phyloP scores from a whole-genome alignment of 2,113 vertebrate species.

The Bucco capensis region DNA sequence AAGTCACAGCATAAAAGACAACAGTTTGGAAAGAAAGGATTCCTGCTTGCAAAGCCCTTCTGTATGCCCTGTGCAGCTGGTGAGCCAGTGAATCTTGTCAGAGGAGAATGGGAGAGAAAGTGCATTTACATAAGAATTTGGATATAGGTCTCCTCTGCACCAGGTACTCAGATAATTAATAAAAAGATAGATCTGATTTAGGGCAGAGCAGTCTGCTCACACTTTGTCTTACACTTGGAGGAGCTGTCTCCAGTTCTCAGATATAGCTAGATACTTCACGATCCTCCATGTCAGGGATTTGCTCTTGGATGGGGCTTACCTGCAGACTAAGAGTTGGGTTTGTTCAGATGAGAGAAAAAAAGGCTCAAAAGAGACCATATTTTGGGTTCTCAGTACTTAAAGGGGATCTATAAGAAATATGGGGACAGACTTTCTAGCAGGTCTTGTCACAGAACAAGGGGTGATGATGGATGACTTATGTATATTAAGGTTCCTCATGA shows the following conservation, averaged over 20 bases:
- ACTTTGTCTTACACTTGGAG: neutral
- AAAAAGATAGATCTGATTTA: neutral
- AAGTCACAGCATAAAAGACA: neutral
- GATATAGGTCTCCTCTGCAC: too few relatives aligned
- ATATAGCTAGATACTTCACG: neutral
- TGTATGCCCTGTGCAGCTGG: accelerated
- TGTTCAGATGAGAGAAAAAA: neutral
- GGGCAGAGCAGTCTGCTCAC: too few relatives aligned
- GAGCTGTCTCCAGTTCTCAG: neutral
- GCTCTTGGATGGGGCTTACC: neutral
- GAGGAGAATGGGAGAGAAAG: neutral
- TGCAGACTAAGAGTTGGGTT: neutral
- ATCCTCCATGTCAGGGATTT: neutral
- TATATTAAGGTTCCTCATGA: too few relatives aligned
- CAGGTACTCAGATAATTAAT: neutral
- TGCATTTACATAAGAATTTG: neutral
- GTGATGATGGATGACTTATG: too few relatives aligned
- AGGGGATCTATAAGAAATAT: neutral
- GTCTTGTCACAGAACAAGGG: neutral
- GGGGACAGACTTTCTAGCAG: neutral
- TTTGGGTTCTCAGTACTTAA: neutral
- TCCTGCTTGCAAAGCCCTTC: neutral
- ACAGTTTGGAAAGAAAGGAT: neutral
- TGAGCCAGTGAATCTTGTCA: neutral
- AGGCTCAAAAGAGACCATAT: neutral